A percentile compares a stretch with the other conserved stretches of the same genome.
phyloP scores from a whole-genome alignment of 2,888 invertebrate genomes.

The Apamea sordens region DNA sequence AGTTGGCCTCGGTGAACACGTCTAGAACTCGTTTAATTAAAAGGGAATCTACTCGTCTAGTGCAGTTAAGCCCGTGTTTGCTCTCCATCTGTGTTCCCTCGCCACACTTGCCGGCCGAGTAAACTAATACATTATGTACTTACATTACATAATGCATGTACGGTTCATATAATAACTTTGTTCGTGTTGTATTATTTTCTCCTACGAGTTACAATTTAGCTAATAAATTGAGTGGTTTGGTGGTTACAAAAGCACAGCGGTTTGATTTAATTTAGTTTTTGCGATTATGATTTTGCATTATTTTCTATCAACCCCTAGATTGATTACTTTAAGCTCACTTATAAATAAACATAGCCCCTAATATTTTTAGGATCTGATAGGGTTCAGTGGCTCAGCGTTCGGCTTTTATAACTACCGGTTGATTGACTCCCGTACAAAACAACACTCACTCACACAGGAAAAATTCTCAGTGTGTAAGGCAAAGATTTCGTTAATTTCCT shows the following conservation, averaged over 20 bases:
- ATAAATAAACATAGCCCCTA: neutral
- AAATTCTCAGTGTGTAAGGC: neutral
- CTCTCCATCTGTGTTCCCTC: conserved; percentile 77
- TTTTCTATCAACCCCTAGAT: neutral
- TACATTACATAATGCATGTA: conserved; percentile 54
- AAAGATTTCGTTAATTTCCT: neutral
- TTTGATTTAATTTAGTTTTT: conserved; percentile 2
- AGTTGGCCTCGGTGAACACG: conserved; percentile 72
- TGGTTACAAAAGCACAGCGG: neutral
- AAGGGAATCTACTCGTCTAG: conserved; percentile 83
- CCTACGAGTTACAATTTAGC: conserved; percentile 22
- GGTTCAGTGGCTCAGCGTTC: neutral
- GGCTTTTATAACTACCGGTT: neutral
- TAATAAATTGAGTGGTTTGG: conserved; percentile 3
- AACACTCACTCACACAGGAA: neutral
- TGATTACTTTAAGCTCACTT: neutral
- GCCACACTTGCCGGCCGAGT: conserved; percentile 70
- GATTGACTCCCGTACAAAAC: neutral
- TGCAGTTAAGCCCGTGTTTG: conserved; percentile 84
- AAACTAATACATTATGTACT: conserved; percentile 74
- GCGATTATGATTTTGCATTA: neutral
- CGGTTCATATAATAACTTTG: conserved; percentile 48
- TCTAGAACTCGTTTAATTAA: conserved; percentile 86
- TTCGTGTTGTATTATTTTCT: conserved; percentile 36
- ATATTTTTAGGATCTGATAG: neutral